Percentiles rank a stretch among this genome's conserved stretches.
Conservation (phyloP, 2,888 invertebrate genomes). For the Ophion ventricosus region DNA sequence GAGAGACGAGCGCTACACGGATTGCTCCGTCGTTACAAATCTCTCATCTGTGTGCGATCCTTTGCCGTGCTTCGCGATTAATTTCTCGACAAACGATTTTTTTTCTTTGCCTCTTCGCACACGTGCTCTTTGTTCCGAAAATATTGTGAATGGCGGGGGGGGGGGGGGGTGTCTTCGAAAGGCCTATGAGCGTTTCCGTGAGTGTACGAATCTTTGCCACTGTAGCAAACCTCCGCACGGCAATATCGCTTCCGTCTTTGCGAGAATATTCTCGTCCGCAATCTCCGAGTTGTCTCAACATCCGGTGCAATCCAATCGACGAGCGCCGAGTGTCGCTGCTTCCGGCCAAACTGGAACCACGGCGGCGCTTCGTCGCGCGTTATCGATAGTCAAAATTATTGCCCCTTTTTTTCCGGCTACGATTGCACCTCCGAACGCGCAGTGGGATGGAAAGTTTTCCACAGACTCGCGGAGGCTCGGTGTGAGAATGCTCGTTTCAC, state of each 20-base stretch:
- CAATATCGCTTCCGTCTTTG: no score
- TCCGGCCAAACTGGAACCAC: background rate
- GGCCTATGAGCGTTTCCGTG: background rate
- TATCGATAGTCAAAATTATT: no score
- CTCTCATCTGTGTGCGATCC: background rate
- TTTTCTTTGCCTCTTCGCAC: background rate
- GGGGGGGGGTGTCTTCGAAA: background rate
- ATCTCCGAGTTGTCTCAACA: background rate
- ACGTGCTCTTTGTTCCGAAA: background rate
- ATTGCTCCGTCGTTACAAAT: background rate
- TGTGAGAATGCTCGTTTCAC: background rate
- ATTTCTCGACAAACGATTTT: background rate
- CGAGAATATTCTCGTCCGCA: no score
- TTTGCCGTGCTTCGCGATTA: background rate
- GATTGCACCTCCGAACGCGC: no score
- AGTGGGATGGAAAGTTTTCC: background rate
- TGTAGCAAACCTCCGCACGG: background rate
- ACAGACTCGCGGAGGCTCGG: background rate
- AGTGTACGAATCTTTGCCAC: background rate
- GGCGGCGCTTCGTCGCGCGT: no score
- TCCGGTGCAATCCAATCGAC: background rate
- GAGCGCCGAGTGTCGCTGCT: background rate
- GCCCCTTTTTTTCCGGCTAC: no score
- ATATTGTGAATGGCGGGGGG: background rate
- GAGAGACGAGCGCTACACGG: constrained; percentile 1